Evolutionary conservation across 2,113 vertebrate genomes (phyloP).

Genomic region (Phyllostomus hastatus): DNA sequence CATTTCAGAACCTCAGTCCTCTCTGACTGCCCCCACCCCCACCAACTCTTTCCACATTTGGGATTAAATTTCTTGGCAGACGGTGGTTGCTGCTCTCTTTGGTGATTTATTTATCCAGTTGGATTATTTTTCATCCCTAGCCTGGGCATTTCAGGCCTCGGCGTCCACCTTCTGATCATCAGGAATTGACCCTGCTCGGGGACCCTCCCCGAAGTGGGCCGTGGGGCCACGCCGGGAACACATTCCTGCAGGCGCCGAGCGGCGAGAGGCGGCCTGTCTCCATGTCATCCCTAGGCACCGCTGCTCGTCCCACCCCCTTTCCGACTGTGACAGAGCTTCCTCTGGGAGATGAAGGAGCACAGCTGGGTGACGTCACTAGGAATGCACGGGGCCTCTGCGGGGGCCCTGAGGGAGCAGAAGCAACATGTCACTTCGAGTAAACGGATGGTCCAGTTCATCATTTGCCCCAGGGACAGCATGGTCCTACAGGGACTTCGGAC

Average conservation of each 20-base stretch:
- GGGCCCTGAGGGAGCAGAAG: constrained; percentile 33
- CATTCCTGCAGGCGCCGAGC: constrained; percentile 41
- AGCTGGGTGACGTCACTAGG: constrained; percentile 72
- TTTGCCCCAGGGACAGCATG: background rate
- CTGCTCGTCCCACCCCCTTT: background rate
- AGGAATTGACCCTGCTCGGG: constrained; percentile 63
- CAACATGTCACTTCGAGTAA: constrained; percentile 33
- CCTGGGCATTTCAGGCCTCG: constrained; percentile 75
- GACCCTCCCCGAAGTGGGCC: background rate
- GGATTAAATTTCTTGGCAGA: constrained; percentile 84
- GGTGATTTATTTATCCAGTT: constrained; percentile 84
- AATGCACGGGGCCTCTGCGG: constrained; percentile 41
- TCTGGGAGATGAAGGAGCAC: constrained; percentile 49
- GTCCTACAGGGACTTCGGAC: background rate
- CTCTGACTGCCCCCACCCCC: constrained; percentile 31
- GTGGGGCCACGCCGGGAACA: background rate
- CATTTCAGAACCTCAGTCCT: constrained; percentile 78
- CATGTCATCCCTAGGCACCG: background rate
- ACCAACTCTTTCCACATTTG: constrained; percentile 65
- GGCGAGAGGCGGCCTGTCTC: constrained; percentile 32
- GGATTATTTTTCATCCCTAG: constrained; percentile 78
- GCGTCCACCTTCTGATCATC: constrained; percentile 74
- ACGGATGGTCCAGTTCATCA: background rate
- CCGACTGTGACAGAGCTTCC: constrained; percentile 40
- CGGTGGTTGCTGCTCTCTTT: constrained; percentile 77